Base-by-base conservation (phyloP, 2,888 invertebrate species). In the Ommatoiulus sabulosus region DNA sequence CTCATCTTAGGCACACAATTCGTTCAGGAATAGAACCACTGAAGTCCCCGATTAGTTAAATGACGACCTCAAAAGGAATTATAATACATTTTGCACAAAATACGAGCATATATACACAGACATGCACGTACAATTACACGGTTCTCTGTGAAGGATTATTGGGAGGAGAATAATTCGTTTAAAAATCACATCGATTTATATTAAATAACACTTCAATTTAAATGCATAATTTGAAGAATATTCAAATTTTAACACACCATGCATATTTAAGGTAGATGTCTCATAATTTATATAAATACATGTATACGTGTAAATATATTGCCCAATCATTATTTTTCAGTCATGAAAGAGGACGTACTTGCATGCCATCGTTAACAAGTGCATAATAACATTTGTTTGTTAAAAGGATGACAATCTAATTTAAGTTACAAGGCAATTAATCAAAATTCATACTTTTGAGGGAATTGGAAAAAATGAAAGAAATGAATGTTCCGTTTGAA, bases 351-450 rank as follows among this genome's bases (percentile, higher is more conserved):
- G 72, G 72, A 72, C 72, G 24, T 57, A 24, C 8, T 72, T 72
- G n/a, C n/a, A n/a, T n/a, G 72, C 72, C 72, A 72, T 24, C 72
- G 10, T 72, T 72, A 72, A 72, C 72, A 24, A 72, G 72, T 72
- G 72, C 72, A 72, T 72, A 72, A 72, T 24, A 72, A 72, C 24
- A 72, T 20, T n/a, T 7, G 24, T 48, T 72, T 63, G 35, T 0
- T 35, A 35, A 35, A 15, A 72, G 72, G 72, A 72, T 24, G 72
- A 72, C 24, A 72, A 72, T 24, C 5, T n/a, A n/a, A n/a, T n/a
- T 24, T 72, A 72, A 24, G 5, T 72, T 72, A 24, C 20, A 24
- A 72, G 72, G 72, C 24, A 24, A 72, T 57, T 57, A 57, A n/a
- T 57, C n/a, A 5, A 57, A 46, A 57, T n/a, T 57, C 17, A 57